Conservation (phyloP, 2,113 vertebrate genomes). For the Phyllopteryx taeniolatus region DNA sequence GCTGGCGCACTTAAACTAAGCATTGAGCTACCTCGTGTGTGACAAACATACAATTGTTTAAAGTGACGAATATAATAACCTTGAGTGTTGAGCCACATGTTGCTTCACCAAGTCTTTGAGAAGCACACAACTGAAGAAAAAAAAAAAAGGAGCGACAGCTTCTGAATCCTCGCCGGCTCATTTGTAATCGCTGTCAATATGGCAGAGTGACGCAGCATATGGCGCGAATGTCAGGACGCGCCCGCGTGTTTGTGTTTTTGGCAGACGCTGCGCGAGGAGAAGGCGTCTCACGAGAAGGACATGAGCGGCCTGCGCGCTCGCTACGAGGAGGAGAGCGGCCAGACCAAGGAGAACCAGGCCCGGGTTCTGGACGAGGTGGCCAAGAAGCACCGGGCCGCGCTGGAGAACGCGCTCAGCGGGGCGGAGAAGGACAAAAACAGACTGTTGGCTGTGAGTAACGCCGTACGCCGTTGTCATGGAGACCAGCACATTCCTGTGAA, state of each 20-base stretch:
- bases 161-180: conserved; percentile 17
- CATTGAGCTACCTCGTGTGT: too few relatives aligned
- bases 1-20: too few relatives aligned
- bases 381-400: conserved; percentile 85
- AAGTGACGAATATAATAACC: too few relatives aligned
- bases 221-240: conserved; percentile 12
- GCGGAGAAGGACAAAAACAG: conserved; percentile 87
- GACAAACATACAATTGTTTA: too few relatives aligned
- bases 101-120: not conserved
- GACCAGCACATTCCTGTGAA: not conserved
- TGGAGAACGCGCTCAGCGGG: conserved; percentile 81
- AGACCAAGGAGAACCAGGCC: conserved; percentile 87
- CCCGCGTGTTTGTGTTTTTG: not conserved
- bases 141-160: rapidly evolving
- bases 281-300: conserved; percentile 87
- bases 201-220: conserved; percentile 29
- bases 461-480: not conserved
- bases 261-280: conserved; percentile 89
- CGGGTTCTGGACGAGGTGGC: conserved; percentile 87
- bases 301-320: conserved; percentile 78
- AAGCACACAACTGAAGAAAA: not conserved
- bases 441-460: conserved; percentile 81
- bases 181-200: conserved; percentile 21
- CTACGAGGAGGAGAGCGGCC: conserved; percentile 84
- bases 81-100: not conserved